Base-by-base conservation (phyloP, 2,797 vertebrate genomes). In the Ctenopoma multispine region DNA sequence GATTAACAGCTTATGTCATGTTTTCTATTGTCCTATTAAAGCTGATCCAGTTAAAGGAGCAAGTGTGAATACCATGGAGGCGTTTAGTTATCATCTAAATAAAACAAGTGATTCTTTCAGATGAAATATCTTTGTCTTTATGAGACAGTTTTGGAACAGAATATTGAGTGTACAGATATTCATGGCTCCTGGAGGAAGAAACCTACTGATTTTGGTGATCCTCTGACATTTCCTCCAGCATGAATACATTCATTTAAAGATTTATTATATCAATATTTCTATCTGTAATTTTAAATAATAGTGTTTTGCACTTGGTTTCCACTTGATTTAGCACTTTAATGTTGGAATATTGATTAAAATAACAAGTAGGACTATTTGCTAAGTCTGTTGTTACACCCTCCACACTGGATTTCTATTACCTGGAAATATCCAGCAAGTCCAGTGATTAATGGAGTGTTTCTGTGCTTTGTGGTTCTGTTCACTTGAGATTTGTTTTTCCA, bases 361-460 rank as follows among this genome's bases (percentile, higher is more conserved):
- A 53, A 59, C 34, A 8, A 75, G 41, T 13, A 7, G 29, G 34
- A 50, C 24, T 17, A 4, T 59, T 60, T 51, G 14, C 38, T 63
- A 18, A 40, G 50, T 74, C 34, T 58, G 49, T 51, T 69, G 54
- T 48, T 11, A 27, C 63, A 17, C 44, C 40, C 41, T 48, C 12
- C 20, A 58, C 55, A 13, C 20, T 21, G 21, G 14, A 27, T 43
- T 75, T 63, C 53, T 29, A 17, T 44, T 72, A 64, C 41, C 62
- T 71, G 56, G 34, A 59, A 15, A 1, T n/a, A 50, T 75, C 40
- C 63, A 49, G 40, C 11, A 18, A 6, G 14, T 61, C 69, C 63
- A 62, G n/a, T 81, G 79, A 82, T 83, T 83, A 77, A 84, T 79
- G 50, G 23, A 24, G 36, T 56, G 55, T 24, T 53, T 12, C 48